These are phyloP conservation scores for Syngnathus scovelli DNA, from an alignment of 2,113 vertebrate species.

Conservation along the genomic window DNA sequence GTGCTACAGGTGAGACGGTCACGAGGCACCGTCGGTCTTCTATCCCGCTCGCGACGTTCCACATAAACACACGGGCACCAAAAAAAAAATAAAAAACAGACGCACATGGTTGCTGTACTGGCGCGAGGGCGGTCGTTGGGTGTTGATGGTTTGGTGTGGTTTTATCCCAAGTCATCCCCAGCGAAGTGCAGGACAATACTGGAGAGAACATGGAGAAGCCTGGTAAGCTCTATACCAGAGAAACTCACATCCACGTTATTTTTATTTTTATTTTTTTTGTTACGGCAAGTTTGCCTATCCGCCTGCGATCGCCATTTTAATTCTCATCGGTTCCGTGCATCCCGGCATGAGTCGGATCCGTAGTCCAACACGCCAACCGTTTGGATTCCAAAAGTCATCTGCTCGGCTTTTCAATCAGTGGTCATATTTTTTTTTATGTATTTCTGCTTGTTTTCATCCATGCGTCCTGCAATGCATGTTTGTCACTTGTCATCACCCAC, in stretches of 20 bases:
- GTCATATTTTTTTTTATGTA: neutral
- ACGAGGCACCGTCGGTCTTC: neutral
- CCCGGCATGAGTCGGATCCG: slow-evolving; percentile 33
- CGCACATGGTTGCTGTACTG: slow-evolving; percentile 16
- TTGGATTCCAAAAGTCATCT: neutral
- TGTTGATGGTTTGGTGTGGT: slow-evolving; percentile 66
- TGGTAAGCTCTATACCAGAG: slow-evolving; percentile 61
- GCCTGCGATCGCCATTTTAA: slow-evolving; percentile 24
- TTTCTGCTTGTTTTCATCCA: neutral
- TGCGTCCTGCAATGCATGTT: slow-evolving; percentile 1
- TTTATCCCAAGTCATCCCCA: slow-evolving; percentile 74
- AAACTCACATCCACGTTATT: slow-evolving; percentile 27
- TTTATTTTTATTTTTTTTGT: slow-evolving; percentile 26
- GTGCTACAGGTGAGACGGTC: slow-evolving; percentile 84
- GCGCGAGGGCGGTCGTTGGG: slow-evolving; percentile 29
- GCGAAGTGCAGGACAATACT: slow-evolving; percentile 72
- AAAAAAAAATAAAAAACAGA: neutral
- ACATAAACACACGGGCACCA: neutral
- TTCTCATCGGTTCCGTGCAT: slow-evolving; percentile 37
- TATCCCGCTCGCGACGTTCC: neutral
- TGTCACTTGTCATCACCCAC: neutral
- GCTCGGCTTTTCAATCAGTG: neutral
- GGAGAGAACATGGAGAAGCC: slow-evolving; percentile 74
- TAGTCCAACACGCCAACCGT: slow-evolving; percentile 14
- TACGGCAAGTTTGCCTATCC: slow-evolving; percentile 29